Evolutionary conservation across 2,888 invertebrate genomes (phyloP), one percentile per base, ranked within the genome.

Genomic region (Peribatodes rhomboidaria): DNA sequence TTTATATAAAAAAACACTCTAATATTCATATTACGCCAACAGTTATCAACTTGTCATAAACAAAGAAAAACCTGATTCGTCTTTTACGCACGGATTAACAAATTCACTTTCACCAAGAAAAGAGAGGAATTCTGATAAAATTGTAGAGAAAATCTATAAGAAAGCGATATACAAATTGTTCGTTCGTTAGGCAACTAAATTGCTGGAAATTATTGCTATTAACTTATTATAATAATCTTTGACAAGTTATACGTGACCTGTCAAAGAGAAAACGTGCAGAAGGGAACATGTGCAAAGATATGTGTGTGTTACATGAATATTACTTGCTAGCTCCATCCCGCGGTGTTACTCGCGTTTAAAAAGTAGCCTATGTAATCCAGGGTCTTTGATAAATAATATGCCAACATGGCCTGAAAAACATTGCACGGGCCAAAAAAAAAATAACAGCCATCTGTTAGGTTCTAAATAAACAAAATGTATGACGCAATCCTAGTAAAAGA

Each of bases 41-140:
- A 0, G 27, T 2, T 22, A 54, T 31, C 16, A 37, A 0, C 27
- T 2, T 22, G 42, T 31, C 16, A 37, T 42, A 60, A 42, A 41
- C 10, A 42, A 50, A 41, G 42, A 42, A 42, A 44, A 37, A 16
- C 10, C 16, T 18, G 8, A 20, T 39, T 39, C 33, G 16, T 57
- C 47, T 16, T 58, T 63, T 58, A 58, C 58, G 63, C 63, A 63
- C 63, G 63, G 58, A 63, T 58, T 46, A 42, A 37, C 22, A 37
- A 18, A 47, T 41, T 39, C 41, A 54, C 63, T 63, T 63, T 63
- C 63, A 57, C 63, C 9, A 33, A 14, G 63, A 63, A 57, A 63
- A 58, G 46, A 44, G 16, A 50, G 31, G 35, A 57, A 46, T 57
- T 46, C 42, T 27, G 14, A 39, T 52, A 18, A 42, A 42, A 42